Evolutionary conservation across 2,797 vertebrate species (phyloP), one percentile per base, ranked within the genome.

Genomic region (Fundulus diaphanus): DNA sequence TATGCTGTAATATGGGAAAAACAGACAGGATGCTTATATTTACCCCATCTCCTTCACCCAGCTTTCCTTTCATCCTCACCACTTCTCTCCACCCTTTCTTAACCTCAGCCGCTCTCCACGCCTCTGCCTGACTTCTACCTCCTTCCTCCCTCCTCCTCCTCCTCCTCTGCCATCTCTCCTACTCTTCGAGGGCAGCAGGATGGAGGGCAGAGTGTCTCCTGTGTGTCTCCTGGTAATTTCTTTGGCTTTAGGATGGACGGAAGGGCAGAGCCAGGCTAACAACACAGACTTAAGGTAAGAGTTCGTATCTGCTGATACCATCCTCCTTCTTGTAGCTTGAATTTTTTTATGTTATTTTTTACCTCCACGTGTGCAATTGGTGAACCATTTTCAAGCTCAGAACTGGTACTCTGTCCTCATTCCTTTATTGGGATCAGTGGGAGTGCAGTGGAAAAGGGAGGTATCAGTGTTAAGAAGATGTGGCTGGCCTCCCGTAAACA

Each of bases 131-230:
- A 27, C 40, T 16, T 75, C 79, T 85, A 79, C 81, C 84, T 82
- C 89, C 80, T 88, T 76, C 79, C n/a, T 79, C 78, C 63, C 48
- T 44, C n/a, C 77, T 78, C n/a, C n/a, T n/a, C 46, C 78, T 83
- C 59, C 77, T 78, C 68, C 68, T 72, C 67, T 46, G 35, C 16
- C 31, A 31, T 79, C 79, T 85, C 74, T 84, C 84, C 83, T 76
- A 49, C 85, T 51, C 80, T 85, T 67, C 48, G 59, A 83, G 85
- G 90, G 82, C 83, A 78, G 83, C 92, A 91, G 86, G 90, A 96
- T 96, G 95, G 93, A 91, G 90, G 84, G 72, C 90, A 79, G 86
- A 73, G 87, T 91, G 85, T 93, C 90, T 90, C 88, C 70, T 27
- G 83, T 82, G 76, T 87, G 73, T 44, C 75, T 92, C 75, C 84